Conservation (phyloP, 2,797 vertebrate species). For the Periparus ater region DNA sequence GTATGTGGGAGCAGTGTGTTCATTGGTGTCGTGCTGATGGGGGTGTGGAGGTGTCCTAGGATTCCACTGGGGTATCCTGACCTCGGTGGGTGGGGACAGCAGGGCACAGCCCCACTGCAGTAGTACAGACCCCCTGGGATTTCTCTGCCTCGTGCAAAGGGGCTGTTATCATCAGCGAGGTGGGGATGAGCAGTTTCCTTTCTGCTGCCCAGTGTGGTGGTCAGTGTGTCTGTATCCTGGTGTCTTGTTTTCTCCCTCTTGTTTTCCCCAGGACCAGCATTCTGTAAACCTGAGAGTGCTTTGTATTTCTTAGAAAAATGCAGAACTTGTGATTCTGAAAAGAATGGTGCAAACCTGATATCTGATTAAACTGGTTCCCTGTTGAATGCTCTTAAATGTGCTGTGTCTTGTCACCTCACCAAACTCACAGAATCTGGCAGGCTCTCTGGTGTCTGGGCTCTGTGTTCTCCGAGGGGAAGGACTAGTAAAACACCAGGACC, state of each 20-base stretch:
- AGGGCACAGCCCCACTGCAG: not conserved
- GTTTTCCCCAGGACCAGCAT: constrained; percentile 14
- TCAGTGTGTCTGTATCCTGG: not conserved
- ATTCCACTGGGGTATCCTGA: not conserved
- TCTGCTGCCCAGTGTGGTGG: not conserved
- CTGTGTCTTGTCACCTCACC: constrained; percentile 20
- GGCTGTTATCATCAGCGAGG: not conserved
- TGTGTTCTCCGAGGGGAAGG: not conserved
- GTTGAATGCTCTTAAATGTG: constrained; percentile 31
- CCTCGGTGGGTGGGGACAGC: not conserved
- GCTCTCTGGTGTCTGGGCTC: not conserved
- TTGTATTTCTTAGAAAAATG: constrained; percentile 62
- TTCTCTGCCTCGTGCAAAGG: not conserved
- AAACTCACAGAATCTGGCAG: not conserved
- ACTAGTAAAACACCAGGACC: not conserved
- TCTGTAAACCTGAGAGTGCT: constrained; percentile 49
- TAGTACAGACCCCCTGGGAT: not conserved
- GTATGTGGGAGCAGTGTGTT: not conserved
- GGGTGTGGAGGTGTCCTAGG: accelerated
- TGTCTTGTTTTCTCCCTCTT: constrained; percentile 8
- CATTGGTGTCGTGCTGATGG: not conserved
- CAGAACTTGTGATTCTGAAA: constrained; percentile 52
- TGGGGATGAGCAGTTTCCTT: not conserved
- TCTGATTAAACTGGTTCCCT: constrained; percentile 69
- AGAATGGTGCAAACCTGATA: constrained; percentile 23